phyloP scores from a whole-genome alignment of 2,113 vertebrate genomes.

The Cranoglanis bouderius region DNA sequence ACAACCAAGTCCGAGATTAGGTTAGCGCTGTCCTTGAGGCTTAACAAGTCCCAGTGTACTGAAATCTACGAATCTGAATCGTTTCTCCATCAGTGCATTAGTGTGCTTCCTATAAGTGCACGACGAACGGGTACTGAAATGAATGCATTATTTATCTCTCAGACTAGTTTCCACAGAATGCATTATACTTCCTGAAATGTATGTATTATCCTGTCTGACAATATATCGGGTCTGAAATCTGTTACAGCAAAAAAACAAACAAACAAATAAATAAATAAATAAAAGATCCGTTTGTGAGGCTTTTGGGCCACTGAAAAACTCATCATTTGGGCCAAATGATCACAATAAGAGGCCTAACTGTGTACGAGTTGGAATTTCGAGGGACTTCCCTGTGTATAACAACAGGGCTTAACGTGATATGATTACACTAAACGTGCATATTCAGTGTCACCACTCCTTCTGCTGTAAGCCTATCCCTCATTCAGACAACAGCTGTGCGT shows the following conservation, averaged over 20 bases:
- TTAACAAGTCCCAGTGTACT: background rate
- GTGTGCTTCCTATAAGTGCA: background rate
- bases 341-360: background rate
- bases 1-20: background rate
- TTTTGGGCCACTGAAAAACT: background rate
- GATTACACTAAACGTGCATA: background rate
- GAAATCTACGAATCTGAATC: background rate
- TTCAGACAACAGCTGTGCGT: background rate
- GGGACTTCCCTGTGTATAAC: slow-evolving; percentile 2
- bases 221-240: background rate
- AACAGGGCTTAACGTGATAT: background rate
- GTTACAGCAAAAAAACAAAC: background rate
- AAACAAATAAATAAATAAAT: too few species aligned
- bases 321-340: background rate
- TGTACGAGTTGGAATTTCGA: background rate
- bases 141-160: background rate
- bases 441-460: background rate
- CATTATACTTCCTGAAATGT: background rate
- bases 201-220: background rate
- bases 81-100: background rate
- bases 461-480: background rate
- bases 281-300: background rate
- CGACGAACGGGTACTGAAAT: background rate
- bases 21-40: background rate
- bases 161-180: background rate